Conservation (phyloP, 1,140 invertebrate genomes). For the Calliphora vicina region DNA sequence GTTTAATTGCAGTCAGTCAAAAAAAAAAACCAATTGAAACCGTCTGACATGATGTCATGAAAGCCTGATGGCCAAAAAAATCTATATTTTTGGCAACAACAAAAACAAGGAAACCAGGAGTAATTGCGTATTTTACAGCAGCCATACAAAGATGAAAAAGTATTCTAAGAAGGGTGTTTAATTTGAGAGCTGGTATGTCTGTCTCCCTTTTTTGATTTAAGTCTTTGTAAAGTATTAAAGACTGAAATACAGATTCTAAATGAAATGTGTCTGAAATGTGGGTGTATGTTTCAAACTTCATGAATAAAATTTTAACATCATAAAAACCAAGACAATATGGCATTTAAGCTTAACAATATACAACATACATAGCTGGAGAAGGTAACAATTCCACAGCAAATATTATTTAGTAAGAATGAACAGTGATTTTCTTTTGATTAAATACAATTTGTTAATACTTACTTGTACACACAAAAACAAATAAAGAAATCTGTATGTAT, state of each 20-base stretch:
- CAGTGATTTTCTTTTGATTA: constrained; percentile 31
- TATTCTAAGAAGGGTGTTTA: neutral
- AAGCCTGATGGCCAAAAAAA: neutral
- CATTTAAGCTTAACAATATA: neutral
- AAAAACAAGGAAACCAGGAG: neutral
- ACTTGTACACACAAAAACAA: neutral
- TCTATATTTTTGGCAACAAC: no score
- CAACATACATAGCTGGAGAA: no score
- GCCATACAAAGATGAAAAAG: neutral
- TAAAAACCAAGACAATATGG: neutral
- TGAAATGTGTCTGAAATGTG: no score
- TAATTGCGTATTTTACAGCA: neutral
- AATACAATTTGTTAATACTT: constrained; percentile 16
- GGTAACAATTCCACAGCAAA: no score
- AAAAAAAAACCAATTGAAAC: neutral
- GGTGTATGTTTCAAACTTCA: neutral
- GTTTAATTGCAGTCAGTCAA: constrained; percentile 14
- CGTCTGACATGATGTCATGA: neutral
- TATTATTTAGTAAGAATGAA: neutral
- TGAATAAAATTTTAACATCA: constrained; percentile 20
- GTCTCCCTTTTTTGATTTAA: neutral
- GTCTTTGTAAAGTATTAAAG: neutral
- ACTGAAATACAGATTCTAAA: neutral
- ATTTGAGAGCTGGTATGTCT: neutral
- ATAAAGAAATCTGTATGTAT: no score